A percentile compares a stretch with the other conserved stretches of the same genome.
These are phyloP conservation scores for Quadroppia sp. DNA, from an alignment of 2,888 invertebrate genomes.

Conservation along the genomic window DNA sequence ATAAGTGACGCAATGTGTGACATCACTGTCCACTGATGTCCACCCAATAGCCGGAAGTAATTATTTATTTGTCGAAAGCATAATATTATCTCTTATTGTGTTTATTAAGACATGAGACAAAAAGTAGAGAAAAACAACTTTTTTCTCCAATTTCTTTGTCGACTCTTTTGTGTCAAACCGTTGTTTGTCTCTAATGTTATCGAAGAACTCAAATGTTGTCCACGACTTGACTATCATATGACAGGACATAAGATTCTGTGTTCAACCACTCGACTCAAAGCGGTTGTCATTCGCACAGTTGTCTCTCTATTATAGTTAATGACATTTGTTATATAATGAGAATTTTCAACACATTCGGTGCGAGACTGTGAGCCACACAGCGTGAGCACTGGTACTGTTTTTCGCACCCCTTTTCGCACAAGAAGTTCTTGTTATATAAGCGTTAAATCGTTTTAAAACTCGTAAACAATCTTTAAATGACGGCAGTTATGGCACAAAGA, in stretches of 20 bases:
- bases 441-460: background rate
- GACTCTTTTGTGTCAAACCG: background rate
- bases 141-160: background rate
- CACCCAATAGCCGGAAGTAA: too few relatives aligned
- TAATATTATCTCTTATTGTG: too few relatives aligned
- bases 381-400: background rate
- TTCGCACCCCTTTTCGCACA: background rate
- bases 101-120: too few relatives aligned
- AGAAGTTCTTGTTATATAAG: background rate
- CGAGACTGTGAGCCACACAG: background rate
- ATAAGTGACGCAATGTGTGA: too few relatives aligned
- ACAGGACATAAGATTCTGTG: background rate
- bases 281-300: background rate
- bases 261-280: background rate
- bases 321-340: too few relatives aligned
- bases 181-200: background rate
- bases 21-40: too few relatives aligned
- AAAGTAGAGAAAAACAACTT: background rate
- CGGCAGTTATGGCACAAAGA: constrained; percentile 23
- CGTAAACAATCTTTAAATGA: constrained; percentile 9
- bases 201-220: background rate
- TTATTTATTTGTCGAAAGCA: too few relatives aligned
- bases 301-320: too few relatives aligned
- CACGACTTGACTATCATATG: background rate
- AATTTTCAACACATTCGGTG: too few relatives aligned